Base-by-base conservation (phyloP, 2,888 invertebrate species). In the Halictus ligatus region DNA sequence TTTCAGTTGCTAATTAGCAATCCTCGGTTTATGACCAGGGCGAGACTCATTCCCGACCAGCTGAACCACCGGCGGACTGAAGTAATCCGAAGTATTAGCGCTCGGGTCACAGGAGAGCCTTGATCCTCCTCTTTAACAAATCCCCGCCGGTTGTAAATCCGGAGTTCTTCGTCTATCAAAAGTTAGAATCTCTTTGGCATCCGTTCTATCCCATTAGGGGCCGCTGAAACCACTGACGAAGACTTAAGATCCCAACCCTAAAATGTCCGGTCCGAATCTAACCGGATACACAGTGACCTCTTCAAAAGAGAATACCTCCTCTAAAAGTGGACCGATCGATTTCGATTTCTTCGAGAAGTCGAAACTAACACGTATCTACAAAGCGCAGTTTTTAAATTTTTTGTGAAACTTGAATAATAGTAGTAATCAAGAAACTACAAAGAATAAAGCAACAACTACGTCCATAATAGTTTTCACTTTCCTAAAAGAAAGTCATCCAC, bases 1-100 rank as follows among this genome's bases (percentile, higher is more conserved):
- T 67, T 67, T 67, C 67, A 67, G 67, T 67, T 67, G 67, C 67
- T 67, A 67, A 67, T 67, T 67, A 67, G 67, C 67, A 35, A 67
- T 67, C 67, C 67, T 18, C 67, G 35, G 67, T 67, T 67, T 67
- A 67, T 67, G 67, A 67, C 35, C 29, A 67, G 35, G 67, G 35
- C 35, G 67, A 67, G 67, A 67, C 67, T 67, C 67, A 67, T 67
- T 67, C 67, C 67, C 35, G 35, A 25, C 67, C 67, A 18, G 35
- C 67, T 35, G 67, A 67, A 67, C 67, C 67, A 29, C 35, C 67
- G 35, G 67, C 35, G 67, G 18, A 35, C 67, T 35, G 35, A 67
- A 67, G 67, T 67, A 67, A 67, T 67, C 67, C 67, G 3, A 67
- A 67, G 67, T 67, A 67, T 67, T 67, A 67, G 67, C 29, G 35